A percentile compares a stretch with the other conserved stretches of the same genome.
Evolutionary conservation across 2,113 vertebrate species (phyloP).

Genomic region (Polypterus senegalus): DNA sequence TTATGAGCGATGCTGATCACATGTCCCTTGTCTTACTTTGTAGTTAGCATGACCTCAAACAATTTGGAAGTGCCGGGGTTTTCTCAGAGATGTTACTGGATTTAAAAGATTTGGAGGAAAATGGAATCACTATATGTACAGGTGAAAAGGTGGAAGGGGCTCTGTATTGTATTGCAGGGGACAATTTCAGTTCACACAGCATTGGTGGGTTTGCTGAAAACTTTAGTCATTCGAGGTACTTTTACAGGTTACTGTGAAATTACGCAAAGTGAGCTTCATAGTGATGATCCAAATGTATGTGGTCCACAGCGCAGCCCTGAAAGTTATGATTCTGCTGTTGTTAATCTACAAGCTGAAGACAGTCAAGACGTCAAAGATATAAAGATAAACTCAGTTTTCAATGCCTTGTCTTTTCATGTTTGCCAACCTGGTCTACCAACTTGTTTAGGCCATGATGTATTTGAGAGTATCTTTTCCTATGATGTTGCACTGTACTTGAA

Average conservation of each 20-base stretch:
- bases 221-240: conserved; percentile 19
- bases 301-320: conserved; percentile 20
- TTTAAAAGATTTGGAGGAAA: conserved; percentile 18
- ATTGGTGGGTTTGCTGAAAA: conserved; percentile 21
- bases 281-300: conserved; percentile 17
- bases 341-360: conserved; percentile 9
- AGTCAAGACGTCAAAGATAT: conserved; percentile 14
- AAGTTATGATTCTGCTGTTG: conserved; percentile 17
- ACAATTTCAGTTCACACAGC: conserved; percentile 19
- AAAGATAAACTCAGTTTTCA: conserved; percentile 22
- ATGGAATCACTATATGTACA: conserved; percentile 10
- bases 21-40: conserved; percentile 16
- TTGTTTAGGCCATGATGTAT: conserved; percentile 23
- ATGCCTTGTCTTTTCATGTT: conserved; percentile 17
- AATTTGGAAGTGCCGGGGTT: conserved; percentile 16
- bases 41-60: conserved; percentile 21
- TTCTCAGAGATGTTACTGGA: conserved; percentile 18
- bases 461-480: conserved; percentile 20
- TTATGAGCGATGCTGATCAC: conserved; percentile 17
- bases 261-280: conserved; percentile 14
- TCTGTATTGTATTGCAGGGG: conserved; percentile 19
- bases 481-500: conserved; percentile 21
- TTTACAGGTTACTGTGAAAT: conserved; percentile 25
- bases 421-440: conserved; percentile 21
- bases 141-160: conserved; percentile 12